A percentile compares a stretch with the other conserved stretches of the same genome.
phyloP scores from a whole-genome alignment of 1,140 invertebrate species.

The Lepidostoma basale region DNA sequence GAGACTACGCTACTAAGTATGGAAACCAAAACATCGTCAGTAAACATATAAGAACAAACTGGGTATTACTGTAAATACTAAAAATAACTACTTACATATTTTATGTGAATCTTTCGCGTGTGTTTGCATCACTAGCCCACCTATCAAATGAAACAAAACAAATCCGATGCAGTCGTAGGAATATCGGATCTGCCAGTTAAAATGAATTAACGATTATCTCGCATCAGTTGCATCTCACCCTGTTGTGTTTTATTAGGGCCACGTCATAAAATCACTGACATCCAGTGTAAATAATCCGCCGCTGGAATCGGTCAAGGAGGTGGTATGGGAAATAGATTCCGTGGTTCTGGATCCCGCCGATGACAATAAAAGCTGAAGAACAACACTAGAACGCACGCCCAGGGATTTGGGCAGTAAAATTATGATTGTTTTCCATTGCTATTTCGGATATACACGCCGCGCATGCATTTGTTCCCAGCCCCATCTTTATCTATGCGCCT shows the following conservation, averaged over 20 bases:
- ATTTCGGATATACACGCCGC: constrained; percentile 8
- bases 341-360: constrained; percentile 7
- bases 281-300: constrained; percentile 43
- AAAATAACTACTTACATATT: too few relatives aligned
- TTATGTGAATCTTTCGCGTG: too few relatives aligned
- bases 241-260: constrained; percentile 42
- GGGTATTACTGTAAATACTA: too few relatives aligned
- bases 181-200: too few relatives aligned
- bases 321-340: constrained; percentile 14
- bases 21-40: too few relatives aligned
- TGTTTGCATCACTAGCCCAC: too few relatives aligned
- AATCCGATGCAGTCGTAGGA: too few relatives aligned
- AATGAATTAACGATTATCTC: background rate
- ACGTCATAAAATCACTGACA: constrained; percentile 45
- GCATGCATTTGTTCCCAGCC: background rate
- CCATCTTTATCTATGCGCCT: too few relatives aligned
- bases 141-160: too few relatives aligned
- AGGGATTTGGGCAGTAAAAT: constrained; percentile 25
- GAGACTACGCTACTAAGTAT: too few relatives aligned
- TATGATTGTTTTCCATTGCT: constrained; percentile 37
- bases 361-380: constrained; percentile 27
- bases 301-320: constrained; percentile 15
- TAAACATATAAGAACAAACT: too few relatives aligned
- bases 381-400: background rate
- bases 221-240: constrained; percentile 27